These are phyloP conservation scores for Coturnix japonica DNA, from an alignment of 2,113 vertebrate species.

Conservation along the genomic window DNA sequence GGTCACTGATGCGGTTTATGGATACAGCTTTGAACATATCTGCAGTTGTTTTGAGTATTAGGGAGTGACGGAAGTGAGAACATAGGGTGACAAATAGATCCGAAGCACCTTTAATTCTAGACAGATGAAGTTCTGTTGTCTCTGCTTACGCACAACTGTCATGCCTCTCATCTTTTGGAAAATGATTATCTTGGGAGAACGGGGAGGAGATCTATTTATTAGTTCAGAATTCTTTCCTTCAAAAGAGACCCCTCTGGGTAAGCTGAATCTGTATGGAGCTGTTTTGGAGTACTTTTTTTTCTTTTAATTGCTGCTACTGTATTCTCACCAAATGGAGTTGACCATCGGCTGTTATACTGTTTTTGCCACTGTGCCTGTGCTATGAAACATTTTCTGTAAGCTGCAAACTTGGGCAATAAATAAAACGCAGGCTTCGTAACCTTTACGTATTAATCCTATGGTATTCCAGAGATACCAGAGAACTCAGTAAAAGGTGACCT, in stretches of 20 bases:
- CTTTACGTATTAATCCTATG: not conserved
- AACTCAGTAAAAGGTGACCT: slow-evolving; percentile 43
- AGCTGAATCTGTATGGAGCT: slow-evolving; percentile 69
- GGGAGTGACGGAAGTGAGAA: not conserved
- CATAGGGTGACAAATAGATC: slow-evolving; percentile 39
- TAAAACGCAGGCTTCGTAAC: slow-evolving; percentile 42
- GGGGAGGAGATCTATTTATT: slow-evolving; percentile 61
- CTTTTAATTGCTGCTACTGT: slow-evolving; percentile 78
- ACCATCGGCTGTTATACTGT: slow-evolving; percentile 86
- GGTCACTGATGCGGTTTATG: not conserved
- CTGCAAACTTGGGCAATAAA: slow-evolving; percentile 82
- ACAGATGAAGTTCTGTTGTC: slow-evolving; percentile 33
- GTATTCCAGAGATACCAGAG: not conserved
- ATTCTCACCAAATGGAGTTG: slow-evolving; percentile 79
- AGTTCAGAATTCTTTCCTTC: slow-evolving; percentile 65
- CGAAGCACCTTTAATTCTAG: slow-evolving; percentile 37
- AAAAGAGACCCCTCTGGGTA: slow-evolving; percentile 47
- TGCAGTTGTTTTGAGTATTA: slow-evolving; percentile 8
- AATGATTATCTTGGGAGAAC: slow-evolving; percentile 40
- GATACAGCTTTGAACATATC: slow-evolving; percentile 56
- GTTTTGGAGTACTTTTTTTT: slow-evolving; percentile 73
- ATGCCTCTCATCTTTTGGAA: slow-evolving; percentile 40
- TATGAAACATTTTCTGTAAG: slow-evolving; percentile 81
- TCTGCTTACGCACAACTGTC: slow-evolving; percentile 70
- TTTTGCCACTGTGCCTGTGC: slow-evolving; percentile 95